Percentiles rank a stretch among this genome's conserved stretches.
Conservation (phyloP, 2,113 vertebrate species). For the Mystacornis crossleyi region DNA sequence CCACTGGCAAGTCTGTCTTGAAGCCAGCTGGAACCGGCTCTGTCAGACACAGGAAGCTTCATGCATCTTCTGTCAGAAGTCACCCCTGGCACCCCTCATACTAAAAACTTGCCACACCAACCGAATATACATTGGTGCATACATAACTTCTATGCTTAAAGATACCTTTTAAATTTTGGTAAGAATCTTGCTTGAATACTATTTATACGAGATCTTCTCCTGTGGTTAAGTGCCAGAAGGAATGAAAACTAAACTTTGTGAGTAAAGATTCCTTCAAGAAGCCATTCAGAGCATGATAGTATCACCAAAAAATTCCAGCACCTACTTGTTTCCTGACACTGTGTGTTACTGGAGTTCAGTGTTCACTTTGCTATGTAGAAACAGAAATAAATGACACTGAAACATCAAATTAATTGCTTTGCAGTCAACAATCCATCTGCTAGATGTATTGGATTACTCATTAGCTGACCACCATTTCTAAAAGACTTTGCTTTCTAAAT, state of each 20-base stretch:
- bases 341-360: not conserved
- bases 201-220: not conserved
- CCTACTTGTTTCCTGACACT: not conserved
- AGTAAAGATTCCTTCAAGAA: not conserved
- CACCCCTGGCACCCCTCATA: not conserved
- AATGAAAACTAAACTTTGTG: not conserved
- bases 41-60: not conserved
- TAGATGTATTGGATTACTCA: not conserved
- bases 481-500: constrained; percentile 34
- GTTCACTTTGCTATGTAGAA: not conserved
- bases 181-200: not conserved
- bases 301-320: not conserved
- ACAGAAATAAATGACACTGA: constrained; percentile 15
- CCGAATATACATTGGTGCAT: not conserved
- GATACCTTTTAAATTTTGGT: not conserved
- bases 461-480: constrained; percentile 3
- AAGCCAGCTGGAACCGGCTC: not conserved
- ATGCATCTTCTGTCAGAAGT: not conserved
- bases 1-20: not conserved
- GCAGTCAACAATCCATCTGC: not conserved
- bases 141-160: not conserved
- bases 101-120: not conserved
- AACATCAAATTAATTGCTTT: constrained; percentile 27
- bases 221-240: not conserved
- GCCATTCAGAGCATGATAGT: not conserved